A percentile compares a stretch with the other conserved stretches of the same genome.
Evolutionary conservation across 2,113 vertebrate species (phyloP).

Genomic region (Poeciliopsis prolifica): DNA sequence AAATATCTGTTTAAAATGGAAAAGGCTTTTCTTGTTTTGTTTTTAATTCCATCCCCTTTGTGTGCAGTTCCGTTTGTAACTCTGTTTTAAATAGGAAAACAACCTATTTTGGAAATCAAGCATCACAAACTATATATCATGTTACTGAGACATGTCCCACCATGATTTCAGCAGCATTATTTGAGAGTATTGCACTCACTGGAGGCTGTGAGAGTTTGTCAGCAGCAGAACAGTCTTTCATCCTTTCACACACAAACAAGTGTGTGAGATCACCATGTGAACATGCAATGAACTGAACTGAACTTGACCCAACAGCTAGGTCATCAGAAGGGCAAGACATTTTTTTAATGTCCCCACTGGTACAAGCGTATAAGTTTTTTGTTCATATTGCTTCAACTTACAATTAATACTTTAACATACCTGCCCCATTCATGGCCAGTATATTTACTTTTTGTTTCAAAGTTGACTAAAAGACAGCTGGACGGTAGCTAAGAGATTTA

Average conservation of each 20-base stretch:
- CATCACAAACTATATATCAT: background rate
- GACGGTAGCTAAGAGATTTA: background rate
- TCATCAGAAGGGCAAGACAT: constrained; percentile 42
- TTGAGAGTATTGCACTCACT: background rate
- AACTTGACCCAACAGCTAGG: constrained; percentile 65
- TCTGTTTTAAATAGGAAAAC: background rate
- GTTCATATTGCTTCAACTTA: background rate
- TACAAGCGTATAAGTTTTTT: background rate
- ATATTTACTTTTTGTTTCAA: background rate
- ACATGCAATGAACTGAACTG: constrained; percentile 64
- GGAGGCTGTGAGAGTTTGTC: background rate
- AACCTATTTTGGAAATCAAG: background rate
- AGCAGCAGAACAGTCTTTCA: background rate
- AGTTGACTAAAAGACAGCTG: background rate
- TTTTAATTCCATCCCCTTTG: background rate
- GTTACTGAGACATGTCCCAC: background rate
- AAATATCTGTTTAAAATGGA: background rate
- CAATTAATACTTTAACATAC: background rate
- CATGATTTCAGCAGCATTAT: background rate
- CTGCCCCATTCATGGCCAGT: background rate
- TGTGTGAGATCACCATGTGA: background rate
- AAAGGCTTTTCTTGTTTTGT: background rate
- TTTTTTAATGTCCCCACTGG: constrained; percentile 8
- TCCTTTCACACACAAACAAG: background rate
- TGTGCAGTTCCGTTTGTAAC: background rate